Evolutionary conservation across 1,140 invertebrate species (phyloP), one percentile per base, ranked within the genome.

Genomic region (Thaumetopoea pityocampa): DNA sequence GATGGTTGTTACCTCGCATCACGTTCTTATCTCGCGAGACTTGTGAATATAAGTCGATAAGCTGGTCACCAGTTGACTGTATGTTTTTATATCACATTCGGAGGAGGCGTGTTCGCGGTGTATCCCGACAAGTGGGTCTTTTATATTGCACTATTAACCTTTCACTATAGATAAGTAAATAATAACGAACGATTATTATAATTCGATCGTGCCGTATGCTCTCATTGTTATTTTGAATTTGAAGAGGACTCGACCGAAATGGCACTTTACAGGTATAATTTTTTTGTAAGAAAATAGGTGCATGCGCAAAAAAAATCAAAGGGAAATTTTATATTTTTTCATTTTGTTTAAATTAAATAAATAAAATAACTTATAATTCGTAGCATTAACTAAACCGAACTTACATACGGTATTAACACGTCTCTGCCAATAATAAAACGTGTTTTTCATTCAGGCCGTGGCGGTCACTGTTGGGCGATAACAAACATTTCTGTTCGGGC

Each of bases 21-120:
- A 72, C 49, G 42, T 33, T 38, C 70, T 78, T 73, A 77, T 68
- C 56, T 33, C 38, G 50, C 42, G 67, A 55, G 55, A 59, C 65
- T 65, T 65, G 71, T 72, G 66, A 58, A 81, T 83, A 83, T 78
- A 83, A 81, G 62, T 69, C 77, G 74, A 83, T 83, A 80, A 76
- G 47, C 47, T 49, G 42, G 53, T 46, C 33, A 46, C 29, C 46
- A 60, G 61, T 71, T 60, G 61, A 67, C 63, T 73, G 59, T 76
- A 71, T 60, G 60, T 42, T 70, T 66, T 79, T 64, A 79, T 80
- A 79, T 77, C 64, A 73, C 67, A 65, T 50, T 61, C 61, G 37
- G 55, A 47, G 68, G 65, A 83, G 79, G 77, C 74, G 79, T 79
- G 77, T 79, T 57, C 62, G 60, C 58, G 51, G 58, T 68, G 63